Percentiles rank a stretch among this genome's conserved stretches.
Conservation (phyloP, 2,113 vertebrate species). For the Sterna hirundo region DNA sequence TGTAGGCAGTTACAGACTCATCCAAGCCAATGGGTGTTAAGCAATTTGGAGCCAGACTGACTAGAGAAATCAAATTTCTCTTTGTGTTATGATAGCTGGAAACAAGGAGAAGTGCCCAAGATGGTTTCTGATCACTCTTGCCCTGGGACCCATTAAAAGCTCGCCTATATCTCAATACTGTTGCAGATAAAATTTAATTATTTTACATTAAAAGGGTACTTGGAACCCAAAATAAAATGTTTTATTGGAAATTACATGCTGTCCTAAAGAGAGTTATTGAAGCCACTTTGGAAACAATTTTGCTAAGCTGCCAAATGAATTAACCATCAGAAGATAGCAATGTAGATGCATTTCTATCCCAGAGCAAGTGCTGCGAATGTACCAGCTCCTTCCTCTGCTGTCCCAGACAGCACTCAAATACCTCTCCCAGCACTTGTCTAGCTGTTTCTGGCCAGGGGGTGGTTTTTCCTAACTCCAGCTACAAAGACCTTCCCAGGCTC, state of each 20-base stretch:
- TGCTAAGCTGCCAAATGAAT: background rate
- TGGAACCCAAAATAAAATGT: background rate
- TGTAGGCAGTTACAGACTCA: background rate
- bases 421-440: background rate
- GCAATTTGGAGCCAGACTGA: background rate
- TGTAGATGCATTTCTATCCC: background rate
- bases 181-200: background rate
- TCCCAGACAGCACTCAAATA: background rate
- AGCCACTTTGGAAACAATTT: constrained; percentile 1
- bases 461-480: background rate
- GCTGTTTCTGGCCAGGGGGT: background rate
- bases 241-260: background rate
- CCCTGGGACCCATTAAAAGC: background rate
- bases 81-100: background rate
- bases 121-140: background rate
- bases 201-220: background rate
- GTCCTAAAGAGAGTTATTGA: background rate
- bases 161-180: background rate
- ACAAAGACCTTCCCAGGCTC: background rate
- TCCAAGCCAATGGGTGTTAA: background rate
- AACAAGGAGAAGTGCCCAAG: background rate
- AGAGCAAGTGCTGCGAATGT: background rate
- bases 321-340: background rate
- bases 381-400: background rate
- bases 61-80: background rate